Evolutionary conservation across 2,888 invertebrate species (phyloP).

Genomic region (Hirtodrosophila alboralis): DNA sequence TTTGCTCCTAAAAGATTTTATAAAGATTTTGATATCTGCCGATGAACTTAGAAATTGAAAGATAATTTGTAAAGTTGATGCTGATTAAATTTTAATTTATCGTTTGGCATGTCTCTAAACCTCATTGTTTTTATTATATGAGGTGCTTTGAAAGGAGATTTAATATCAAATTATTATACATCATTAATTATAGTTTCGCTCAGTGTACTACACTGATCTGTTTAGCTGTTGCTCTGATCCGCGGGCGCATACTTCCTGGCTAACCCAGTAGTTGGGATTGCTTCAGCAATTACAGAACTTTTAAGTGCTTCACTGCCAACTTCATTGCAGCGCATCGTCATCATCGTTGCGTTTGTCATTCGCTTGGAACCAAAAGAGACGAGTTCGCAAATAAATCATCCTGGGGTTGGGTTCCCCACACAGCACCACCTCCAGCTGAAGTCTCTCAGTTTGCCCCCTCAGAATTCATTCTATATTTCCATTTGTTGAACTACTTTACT

Average conservation of each 20-base stretch:
- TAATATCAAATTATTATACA: too few relatives aligned
- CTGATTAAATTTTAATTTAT: too few relatives aligned
- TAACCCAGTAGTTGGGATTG: slow-evolving; percentile 44
- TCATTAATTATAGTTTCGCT: slow-evolving; percentile 1
- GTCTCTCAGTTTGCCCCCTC: slow-evolving; percentile 7
- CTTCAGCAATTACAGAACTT: slow-evolving; percentile 76
- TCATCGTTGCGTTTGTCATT: slow-evolving; percentile 72
- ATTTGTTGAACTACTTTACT: slow-evolving; percentile 28
- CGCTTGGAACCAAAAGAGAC: slow-evolving; percentile 78
- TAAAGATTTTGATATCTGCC: too few relatives aligned
- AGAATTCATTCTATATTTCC: slow-evolving; percentile 1
- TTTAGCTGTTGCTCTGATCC: slow-evolving; percentile 13
- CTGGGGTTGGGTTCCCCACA: slow-evolving; percentile 38
- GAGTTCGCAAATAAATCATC: slow-evolving; percentile 79
- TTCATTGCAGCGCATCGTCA: slow-evolving; percentile 76
- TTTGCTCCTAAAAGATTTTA: too few relatives aligned
- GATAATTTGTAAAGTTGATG: too few relatives aligned
- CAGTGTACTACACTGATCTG: too few relatives aligned
- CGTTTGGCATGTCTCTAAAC: too few relatives aligned
- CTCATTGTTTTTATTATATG: too few relatives aligned
- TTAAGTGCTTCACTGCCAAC: slow-evolving; percentile 76
- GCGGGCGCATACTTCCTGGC: slow-evolving; percentile 59
- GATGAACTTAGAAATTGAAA: too few relatives aligned
- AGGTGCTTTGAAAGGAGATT: too few relatives aligned
- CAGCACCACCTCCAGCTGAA: slow-evolving; percentile 6